phyloP scores from a whole-genome alignment of 2,888 invertebrate species.

The Cyclophora punctaria region DNA sequence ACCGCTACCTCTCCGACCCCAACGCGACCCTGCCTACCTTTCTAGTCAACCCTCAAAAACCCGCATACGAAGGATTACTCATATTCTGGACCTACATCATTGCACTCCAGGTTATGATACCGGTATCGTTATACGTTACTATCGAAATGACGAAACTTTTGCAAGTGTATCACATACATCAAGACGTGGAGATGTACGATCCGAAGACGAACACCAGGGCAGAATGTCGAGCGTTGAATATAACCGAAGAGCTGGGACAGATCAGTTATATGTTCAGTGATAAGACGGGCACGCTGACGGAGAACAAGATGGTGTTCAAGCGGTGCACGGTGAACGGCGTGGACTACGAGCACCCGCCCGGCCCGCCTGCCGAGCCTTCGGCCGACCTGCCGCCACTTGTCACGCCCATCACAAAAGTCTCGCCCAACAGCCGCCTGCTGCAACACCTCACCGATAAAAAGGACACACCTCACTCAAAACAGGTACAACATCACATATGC shows the following conservation, averaged over 20 bases:
- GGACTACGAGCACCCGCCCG: conserved; percentile 90
- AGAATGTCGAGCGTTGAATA: conserved; percentile 94
- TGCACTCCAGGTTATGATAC: conserved; percentile 97
- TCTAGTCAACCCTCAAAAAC: conserved; percentile 68
- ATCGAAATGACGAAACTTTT: conserved; percentile 96
- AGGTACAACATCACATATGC: conserved; percentile 29
- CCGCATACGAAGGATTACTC: conserved; percentile 84
- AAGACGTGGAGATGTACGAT: conserved; percentile 92
- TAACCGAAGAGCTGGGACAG: conserved; percentile 98
- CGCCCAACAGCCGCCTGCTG: conserved; percentile 54
- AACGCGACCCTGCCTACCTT: conserved; percentile 77
- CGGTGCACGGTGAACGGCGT: conserved; percentile 91
- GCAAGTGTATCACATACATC: conserved; percentile 96
- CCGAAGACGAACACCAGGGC: conserved; percentile 82
- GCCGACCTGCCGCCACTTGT: conserved; percentile 63
- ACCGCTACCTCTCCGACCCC: conserved; percentile 58
- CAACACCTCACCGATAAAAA: conserved; percentile 55
- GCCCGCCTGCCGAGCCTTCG: conserved; percentile 80
- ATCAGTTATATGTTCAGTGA: conserved; percentile 93
- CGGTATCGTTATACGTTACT: conserved; percentile 96
- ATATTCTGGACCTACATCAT: conserved; percentile 98
- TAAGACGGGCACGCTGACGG: conserved; percentile 98
- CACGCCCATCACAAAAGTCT: conserved; percentile 64
- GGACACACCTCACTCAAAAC: conserved; percentile 77
- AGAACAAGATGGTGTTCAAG: conserved; percentile 97